Conservation (phyloP, 1,140 invertebrate genomes). For the Polypedilum pembai region DNA sequence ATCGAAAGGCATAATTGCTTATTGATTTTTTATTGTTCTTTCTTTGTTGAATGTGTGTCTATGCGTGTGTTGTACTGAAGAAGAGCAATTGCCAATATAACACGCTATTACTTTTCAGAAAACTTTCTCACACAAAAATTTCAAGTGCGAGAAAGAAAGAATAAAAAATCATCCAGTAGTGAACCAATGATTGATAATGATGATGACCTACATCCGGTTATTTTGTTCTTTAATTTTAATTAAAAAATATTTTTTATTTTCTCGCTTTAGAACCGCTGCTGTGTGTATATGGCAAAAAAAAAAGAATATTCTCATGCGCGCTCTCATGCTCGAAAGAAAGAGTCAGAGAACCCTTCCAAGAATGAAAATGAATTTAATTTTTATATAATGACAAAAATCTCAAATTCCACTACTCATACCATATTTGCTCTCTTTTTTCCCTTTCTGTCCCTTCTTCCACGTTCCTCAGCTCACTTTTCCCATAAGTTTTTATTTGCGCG, state of each 20-base stretch:
- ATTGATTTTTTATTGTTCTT: constrained; percentile 27
- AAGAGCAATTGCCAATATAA: constrained; percentile 3
- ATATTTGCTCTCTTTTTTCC: neutral
- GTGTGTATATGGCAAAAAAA: constrained; percentile 10
- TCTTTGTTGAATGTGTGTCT: neutral
- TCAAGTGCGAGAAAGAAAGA: no score
- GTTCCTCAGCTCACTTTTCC: constrained; percentile 12
- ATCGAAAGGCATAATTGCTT: constrained; percentile 21
- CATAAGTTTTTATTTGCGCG: neutral
- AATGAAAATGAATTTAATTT: neutral
- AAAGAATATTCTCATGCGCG: constrained; percentile 1
- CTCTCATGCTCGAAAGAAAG: no score
- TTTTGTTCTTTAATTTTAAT: constrained; percentile 25
- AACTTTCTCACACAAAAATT: neutral
- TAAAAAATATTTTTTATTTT: neutral
- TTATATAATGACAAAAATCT: constrained; percentile 17
- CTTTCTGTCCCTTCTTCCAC: neutral
- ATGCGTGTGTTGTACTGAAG: neutral
- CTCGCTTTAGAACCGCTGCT: neutral
- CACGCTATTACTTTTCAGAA: neutral
- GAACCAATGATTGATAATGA: neutral
- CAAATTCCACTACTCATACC: constrained; percentile 22
- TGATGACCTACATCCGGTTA: constrained; percentile 23
- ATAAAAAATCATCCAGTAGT: no score
- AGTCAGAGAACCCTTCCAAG: constrained; percentile 14